Evolutionary conservation across 1,140 invertebrate species (phyloP), one percentile per base, ranked within the genome.

Genomic region (Stegodyphus mimosarum): DNA sequence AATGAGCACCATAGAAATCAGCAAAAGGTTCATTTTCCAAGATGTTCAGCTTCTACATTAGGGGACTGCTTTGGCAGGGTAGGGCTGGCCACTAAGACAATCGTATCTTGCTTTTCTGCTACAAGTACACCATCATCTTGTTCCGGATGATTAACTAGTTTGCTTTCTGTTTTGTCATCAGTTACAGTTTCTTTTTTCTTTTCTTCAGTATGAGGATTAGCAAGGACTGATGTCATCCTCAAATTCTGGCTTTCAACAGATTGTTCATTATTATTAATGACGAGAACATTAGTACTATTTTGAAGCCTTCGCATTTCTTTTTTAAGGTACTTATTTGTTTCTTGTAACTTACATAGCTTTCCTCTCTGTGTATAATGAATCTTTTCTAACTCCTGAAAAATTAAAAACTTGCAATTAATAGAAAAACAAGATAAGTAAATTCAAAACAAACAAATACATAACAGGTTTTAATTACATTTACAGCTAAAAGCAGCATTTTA

Each of bases 1-100:
- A 81, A 81, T 72, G 78, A 81, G 78, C 78, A 81, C 78, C 78
- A 81, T 81, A 81, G 78, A 81, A 81, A 81, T 81, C 78, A 81
- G 78, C 78, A 63, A 72, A 60, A 74, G 69, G 80, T 83, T 83
- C 71, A 83, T 74, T 83, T 72, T 63, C 80, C 70, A 51, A 83
- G 71, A 17, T 70, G 49, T 74, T 83, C 80, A n/a, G 70, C 50
- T 66, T 83, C 55, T 52, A 51, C 66, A 49, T 80, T 67, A n/a
- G 67, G 77, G 52, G 77, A 60, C 67, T 69, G 80, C 80, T 83
- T 83, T 83, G 80, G 80, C 80, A 52, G 71, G 51, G 71, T 17
- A 33, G 80, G 80, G 71, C 70, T 83, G 52, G 70, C 53, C 55
- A 9, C 71, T 18, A 50, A 66, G 10, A 73, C n/a, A 64, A 71